Conservation (phyloP, 2,797 vertebrate genomes). For the Dendrocincla fuliginosa region DNA sequence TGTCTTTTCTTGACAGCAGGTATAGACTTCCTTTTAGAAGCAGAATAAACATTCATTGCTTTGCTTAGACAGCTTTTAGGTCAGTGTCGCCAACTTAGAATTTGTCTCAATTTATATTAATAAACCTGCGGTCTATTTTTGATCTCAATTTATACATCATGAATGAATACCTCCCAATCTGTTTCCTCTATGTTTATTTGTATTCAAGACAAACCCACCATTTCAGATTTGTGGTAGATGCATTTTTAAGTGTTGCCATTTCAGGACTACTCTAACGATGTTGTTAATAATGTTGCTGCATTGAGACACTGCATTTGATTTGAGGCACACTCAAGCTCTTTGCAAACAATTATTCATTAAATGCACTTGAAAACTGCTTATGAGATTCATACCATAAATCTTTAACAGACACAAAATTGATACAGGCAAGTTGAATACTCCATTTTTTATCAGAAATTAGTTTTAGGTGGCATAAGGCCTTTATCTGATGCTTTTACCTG, state of each 20-base stretch:
- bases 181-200: neutral
- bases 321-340: neutral
- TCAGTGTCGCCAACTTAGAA: neutral
- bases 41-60: neutral
- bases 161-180: neutral
- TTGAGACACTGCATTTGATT: neutral
- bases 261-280: neutral
- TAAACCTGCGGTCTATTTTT: neutral
- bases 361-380: neutral
- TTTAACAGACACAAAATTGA: neutral
- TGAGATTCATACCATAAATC: neutral
- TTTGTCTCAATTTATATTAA: neutral
- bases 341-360: neutral
- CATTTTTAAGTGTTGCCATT: slow-evolving; percentile 36
- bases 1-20: neutral
- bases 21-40: neutral
- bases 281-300: neutral
- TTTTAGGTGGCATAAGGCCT: neutral
- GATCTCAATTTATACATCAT: neutral
- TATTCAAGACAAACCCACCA: slow-evolving; percentile 25
- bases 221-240: slow-evolving; percentile 6
- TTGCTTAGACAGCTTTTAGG: neutral
- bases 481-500: neutral
- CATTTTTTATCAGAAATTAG: neutral
- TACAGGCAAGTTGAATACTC: neutral